Conservation (phyloP, 1,140 invertebrate species). For the Heterodera schachtii region DNA sequence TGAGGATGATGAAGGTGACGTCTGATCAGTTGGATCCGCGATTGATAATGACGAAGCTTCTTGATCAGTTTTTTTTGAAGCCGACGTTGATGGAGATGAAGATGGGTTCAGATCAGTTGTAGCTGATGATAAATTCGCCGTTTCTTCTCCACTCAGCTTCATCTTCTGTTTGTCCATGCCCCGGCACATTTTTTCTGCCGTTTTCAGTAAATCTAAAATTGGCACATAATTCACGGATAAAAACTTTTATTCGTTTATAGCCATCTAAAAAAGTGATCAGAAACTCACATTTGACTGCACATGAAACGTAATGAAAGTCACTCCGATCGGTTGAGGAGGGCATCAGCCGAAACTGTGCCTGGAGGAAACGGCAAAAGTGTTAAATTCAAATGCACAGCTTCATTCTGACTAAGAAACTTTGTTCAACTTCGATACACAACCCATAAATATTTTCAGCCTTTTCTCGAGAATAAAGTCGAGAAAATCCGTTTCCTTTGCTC, state of each 20-base stretch:
- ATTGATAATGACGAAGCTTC: too few relatives aligned
- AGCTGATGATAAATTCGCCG: not conserved
- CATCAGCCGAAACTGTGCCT: not conserved
- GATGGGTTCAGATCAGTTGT: not conserved
- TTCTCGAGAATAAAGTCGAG: too few relatives aligned
- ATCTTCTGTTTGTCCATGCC: not conserved
- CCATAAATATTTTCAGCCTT: too few relatives aligned
- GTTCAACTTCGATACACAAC: too few relatives aligned
- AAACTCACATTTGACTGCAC: conserved; percentile 50
- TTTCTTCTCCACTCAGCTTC: not conserved
- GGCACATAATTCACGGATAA: not conserved
- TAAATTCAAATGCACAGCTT: not conserved
- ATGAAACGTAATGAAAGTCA: conserved; percentile 61
- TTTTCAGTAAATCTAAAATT: conserved; percentile 45
- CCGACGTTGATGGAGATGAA: not conserved
- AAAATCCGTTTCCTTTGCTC: too few relatives aligned
- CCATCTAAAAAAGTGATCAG: conserved; percentile 6
- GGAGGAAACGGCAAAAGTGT: not conserved
- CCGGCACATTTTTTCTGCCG: conserved; percentile 33
- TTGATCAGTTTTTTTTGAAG: too few relatives aligned
- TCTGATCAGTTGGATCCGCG: not conserved
- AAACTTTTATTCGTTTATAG: conserved; percentile 4
- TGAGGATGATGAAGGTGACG: not conserved
- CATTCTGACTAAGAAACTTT: too few relatives aligned
- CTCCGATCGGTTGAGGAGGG: conserved; percentile 13